These are phyloP conservation scores for Poecilobothrus nobilitatus DNA, from an alignment of 2,888 invertebrate species.

Conservation along the genomic window DNA sequence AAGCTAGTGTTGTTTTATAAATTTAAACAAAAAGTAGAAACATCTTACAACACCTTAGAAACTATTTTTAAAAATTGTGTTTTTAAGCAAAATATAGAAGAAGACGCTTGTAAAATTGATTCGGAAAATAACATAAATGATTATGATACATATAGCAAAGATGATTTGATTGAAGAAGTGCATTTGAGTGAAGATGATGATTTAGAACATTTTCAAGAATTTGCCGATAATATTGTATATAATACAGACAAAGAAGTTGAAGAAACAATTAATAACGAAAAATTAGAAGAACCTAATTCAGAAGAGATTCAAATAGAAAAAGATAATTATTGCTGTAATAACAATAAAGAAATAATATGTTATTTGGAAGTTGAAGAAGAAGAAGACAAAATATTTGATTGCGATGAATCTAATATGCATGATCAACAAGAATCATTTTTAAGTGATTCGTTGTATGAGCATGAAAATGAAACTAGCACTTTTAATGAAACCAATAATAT, in stretches of 20 bases:
- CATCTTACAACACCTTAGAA: constrained; percentile 12
- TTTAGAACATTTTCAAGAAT: background rate
- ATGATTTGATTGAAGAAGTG: background rate
- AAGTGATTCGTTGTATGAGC: background rate
- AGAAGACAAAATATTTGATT: constrained; percentile 25
- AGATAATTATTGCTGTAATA: no score
- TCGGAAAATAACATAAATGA: background rate
- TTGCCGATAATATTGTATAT: background rate
- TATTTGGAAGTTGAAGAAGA: background rate
- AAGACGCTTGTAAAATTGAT: background rate
- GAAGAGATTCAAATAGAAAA: no score
- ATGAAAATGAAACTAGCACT: background rate
- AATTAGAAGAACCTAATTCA: no score
- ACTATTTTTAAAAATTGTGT: constrained; percentile 5
- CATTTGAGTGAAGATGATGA: no score
- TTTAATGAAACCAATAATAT: background rate
- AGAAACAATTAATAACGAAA: no score
- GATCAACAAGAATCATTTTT: background rate
- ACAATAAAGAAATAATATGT: background rate
- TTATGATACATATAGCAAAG: constrained; percentile 14
- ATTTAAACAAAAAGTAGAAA: constrained; percentile 32
- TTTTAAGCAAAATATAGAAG: background rate
- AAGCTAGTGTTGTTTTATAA: constrained; percentile 30
- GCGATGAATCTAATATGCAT: background rate
- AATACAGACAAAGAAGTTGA: no score